Base-by-base conservation (phyloP, 1,140 invertebrate genomes). In the Nymphalis io region DNA sequence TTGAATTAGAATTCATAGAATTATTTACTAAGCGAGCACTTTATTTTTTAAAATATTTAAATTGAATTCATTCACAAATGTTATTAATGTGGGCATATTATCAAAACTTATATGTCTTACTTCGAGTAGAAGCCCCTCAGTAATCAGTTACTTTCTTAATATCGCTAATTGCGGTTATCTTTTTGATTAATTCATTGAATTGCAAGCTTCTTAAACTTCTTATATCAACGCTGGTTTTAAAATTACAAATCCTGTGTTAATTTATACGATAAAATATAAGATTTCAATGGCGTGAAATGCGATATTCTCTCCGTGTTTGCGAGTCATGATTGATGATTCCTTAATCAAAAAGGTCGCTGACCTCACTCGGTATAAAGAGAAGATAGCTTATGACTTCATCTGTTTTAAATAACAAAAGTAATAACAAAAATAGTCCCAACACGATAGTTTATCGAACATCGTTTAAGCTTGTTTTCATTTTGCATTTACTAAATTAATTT, bases 261-360 rank as follows among this genome's bases (percentile, higher is more conserved):
- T 38, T 38, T 66, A 59, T 66, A 33, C 46, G 57, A 70, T 70
- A 70, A 70, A 51, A 67, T 72, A 67, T 72, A 68, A 68, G 57
- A 72, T 84, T 83, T 77, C 66, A 84, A 81, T 83, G 72, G 77
- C 82, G 81, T 83, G 86, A 88, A 84, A 90, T 80, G 74, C 78
- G 84, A 90, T 88, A 84, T 81, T 75, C 82, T 82, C 80, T 80
- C 76, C 66, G 76, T 81, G 78, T 75, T 77, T 72, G 78, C 78
- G 77, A 80, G 82, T 85, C 79, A 85, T 89, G 88, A 90, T 89
- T 90, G 87, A 90, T 89, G 83, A 87, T 88, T 87, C 85, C 85
- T 90, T 89, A 87, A 90, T 90, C 86, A 88, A 83, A 82, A 70
- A 78, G 88, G 85, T 88, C 87, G 75, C 60, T 75, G 78, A 88